Base-by-base conservation (phyloP, 2,888 invertebrate genomes). In the Drosophila tanythrix region DNA sequence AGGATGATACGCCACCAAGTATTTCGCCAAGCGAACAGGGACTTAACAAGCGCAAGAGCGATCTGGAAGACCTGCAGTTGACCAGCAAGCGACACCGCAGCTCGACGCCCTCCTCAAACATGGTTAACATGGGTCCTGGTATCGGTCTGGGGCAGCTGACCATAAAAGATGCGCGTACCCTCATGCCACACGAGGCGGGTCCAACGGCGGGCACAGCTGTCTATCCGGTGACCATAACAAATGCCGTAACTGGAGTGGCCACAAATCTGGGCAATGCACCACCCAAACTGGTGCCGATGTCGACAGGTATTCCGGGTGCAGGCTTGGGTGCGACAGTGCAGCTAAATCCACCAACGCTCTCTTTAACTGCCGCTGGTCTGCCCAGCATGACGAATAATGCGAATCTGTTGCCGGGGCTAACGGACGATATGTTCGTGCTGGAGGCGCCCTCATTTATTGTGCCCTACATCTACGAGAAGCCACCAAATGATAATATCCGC, bases 361-460 rank as follows among this genome's bases (percentile, higher is more conserved):
- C 90, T 6, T 46, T 89, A 6, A 69, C 77, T n/a, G 78, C 76
- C 25, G 77, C 81, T 25, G 81, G 83, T 27, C 63, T 92, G 71
- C 82, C 90, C 31, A 88, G 83, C 50, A 79, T 92, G 93, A 87
- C 82, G 56, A 81, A 90, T 33, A 95, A 90, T 92, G 94, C 95
- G 46, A 95, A 95, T 40, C 95, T 97, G 76, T 92, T 98, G 82
- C 97, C 97, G 0, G 96, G 97, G 10, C 93, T 98, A 31, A 97
- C 97, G 27, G 98, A 98, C 92, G 97, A 98, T 87, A 98, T 98
- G 96, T 98, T 96, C 92, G 97, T 98, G 15, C 96, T 98, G 13
- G 98, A 98, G 93, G 98, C 98, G 35, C 98, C 98, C 8, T 98
- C 97, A 29, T 98, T 98, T 91, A 97, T 98, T 91, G 98, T 98